Conservation (phyloP, 2,113 vertebrate species). For the Neodon shergylaensis region DNA sequence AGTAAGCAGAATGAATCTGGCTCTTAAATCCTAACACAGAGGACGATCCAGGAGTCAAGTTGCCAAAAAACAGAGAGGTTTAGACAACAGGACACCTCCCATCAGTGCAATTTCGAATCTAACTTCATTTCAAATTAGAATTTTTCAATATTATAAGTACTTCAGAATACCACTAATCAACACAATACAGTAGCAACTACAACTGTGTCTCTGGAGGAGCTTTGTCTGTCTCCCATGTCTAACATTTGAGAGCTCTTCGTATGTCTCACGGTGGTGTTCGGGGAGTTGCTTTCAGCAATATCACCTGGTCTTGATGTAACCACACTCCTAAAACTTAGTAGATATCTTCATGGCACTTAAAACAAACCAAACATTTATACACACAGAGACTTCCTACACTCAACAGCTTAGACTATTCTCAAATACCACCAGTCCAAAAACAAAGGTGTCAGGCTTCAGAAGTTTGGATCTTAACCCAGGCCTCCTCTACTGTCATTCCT, state of each 20-base stretch:
- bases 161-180: background rate
- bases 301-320: background rate
- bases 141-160: background rate
- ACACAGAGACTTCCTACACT: background rate
- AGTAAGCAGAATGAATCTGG: background rate
- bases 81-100: background rate
- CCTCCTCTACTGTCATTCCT: background rate
- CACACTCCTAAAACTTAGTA: background rate
- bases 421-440: background rate
- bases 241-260: background rate
- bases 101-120: constrained; percentile 38
- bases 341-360: background rate
- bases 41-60: background rate
- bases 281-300: background rate
- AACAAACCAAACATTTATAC: background rate
- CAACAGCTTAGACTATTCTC: background rate
- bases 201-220: background rate
- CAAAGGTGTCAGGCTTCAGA: background rate
- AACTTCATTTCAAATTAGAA: background rate
- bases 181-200: background rate
- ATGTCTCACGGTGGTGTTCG: background rate
- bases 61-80: background rate
- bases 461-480: background rate
- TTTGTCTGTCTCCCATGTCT: background rate
- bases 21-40: background rate